Percentiles rank a stretch among this genome's conserved stretches.
Evolutionary conservation across 1,140 invertebrate genomes (phyloP).

Genomic region (Stratiolaelaps scimitus): DNA sequence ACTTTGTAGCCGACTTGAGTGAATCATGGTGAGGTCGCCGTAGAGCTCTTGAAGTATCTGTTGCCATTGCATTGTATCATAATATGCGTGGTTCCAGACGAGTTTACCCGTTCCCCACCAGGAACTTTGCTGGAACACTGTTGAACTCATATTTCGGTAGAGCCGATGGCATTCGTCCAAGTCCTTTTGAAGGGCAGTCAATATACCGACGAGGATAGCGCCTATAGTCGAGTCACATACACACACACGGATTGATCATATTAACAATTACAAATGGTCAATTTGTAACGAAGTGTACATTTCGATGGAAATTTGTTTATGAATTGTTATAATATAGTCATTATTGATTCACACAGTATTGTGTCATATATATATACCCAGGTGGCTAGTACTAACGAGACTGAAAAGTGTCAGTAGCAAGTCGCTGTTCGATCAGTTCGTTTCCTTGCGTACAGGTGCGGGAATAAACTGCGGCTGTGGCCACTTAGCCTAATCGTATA

Average conservation of each 20-base stretch:
- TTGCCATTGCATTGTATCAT: conserved; percentile 74
- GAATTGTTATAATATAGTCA: too few species aligned
- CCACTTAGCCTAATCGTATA: not conserved
- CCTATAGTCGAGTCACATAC: conserved; percentile 29
- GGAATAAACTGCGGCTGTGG: too few species aligned
- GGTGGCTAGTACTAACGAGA: too few species aligned
- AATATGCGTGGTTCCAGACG: conserved; percentile 74
- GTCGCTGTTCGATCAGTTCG: too few species aligned
- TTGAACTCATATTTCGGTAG: conserved; percentile 55
- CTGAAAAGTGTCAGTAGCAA: too few species aligned
- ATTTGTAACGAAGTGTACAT: too few species aligned
- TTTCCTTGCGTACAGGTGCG: too few species aligned
- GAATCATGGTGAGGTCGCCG: conserved; percentile 54
- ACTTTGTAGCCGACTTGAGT: conserved; percentile 48
- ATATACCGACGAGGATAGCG: conserved; percentile 37
- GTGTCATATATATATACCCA: too few species aligned
- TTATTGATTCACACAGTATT: too few species aligned
- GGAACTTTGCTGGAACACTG: conserved; percentile 58
- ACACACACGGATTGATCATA: too few species aligned
- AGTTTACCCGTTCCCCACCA: conserved; percentile 62
- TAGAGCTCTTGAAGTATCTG: conserved; percentile 54
- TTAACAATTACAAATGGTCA: too few species aligned
- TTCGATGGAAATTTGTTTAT: too few species aligned
- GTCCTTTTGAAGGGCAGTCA: conserved; percentile 48
- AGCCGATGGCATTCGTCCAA: conserved; percentile 52